These are phyloP conservation scores for Exaiptasia diaphana DNA, from an alignment of 64 coral and sea anemone species.

Conservation along the genomic window DNA sequence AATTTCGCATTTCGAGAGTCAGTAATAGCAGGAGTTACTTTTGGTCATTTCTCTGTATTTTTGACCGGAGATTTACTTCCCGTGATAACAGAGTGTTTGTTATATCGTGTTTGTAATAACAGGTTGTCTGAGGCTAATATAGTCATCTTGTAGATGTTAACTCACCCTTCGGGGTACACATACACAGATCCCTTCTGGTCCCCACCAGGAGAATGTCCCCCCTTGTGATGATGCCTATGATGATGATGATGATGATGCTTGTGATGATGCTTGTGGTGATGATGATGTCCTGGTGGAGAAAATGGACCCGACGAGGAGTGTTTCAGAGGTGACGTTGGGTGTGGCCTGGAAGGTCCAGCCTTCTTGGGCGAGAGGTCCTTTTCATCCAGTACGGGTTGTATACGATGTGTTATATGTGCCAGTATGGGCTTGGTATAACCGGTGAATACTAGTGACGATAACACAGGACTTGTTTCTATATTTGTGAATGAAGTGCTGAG, in stretches of 20 bases:
- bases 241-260: slow-evolving; percentile 14
- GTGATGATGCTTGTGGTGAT: slow-evolving; percentile 34
- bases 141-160: too few relatives aligned
- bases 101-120: too few relatives aligned
- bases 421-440: slow-evolving; percentile 67
- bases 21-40: too few relatives aligned
- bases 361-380: slow-evolving; percentile 53
- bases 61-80: too few relatives aligned
- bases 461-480: slow-evolving; percentile 59
- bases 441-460: slow-evolving; percentile 80
- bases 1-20: too few relatives aligned
- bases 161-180: neutral
- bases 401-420: slow-evolving; percentile 66
- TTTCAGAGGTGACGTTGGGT: slow-evolving; percentile 36
- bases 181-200: neutral
- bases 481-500: slow-evolving; percentile 57
- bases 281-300: slow-evolving; percentile 40
- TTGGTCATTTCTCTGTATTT: too few relatives aligned
- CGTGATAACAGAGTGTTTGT: too few relatives aligned
- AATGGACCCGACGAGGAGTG: slow-evolving; percentile 45
- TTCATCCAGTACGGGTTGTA: slow-evolving; percentile 69
- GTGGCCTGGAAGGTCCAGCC: slow-evolving; percentile 24
- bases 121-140: too few relatives aligned
- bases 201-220: slow-evolving; percentile 22
- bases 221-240: neutral